Base-by-base conservation (phyloP, 2,888 invertebrate species). In the Pharmacophagus antenor region DNA sequence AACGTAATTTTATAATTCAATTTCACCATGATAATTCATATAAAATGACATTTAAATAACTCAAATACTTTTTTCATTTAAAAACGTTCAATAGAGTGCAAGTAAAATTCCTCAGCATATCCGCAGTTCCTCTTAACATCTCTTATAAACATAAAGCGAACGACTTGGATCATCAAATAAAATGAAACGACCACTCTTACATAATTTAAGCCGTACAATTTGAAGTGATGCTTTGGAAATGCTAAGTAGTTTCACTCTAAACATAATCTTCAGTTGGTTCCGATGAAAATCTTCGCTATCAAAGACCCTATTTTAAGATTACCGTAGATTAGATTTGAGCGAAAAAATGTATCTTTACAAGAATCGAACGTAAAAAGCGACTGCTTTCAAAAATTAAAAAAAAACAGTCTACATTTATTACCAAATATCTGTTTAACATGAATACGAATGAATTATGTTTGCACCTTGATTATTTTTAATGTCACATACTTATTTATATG, bases 151-250 rank as follows among this genome's bases (percentile, higher is more conserved):
- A 47, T 22, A 48, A 48, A 49, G 8, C 22, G 37, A 47, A 31
- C 10, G 7, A 20, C 18, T 41, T 18, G 22, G 51, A 23, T 15
- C 49, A 42, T 54, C 17, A 54, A 54, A 54, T 54, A 31, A 59
- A 54, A 49, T 54, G 25, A 8, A 54, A 54, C 59, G 49, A 22
- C 51, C 31, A 46, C 31, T 37, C 46, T 23, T 58, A 47, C 54
- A 42, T 42, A 49, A 51, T 51, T 54, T 21, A 27, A 44, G 49
- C 18, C 44, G 49, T 54, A 44, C 42, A 59, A 59, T 59, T 54
- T 59, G 44, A 54, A 59, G 54, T 59, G 44, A 59, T 59, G 49
- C 48, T 10, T 42, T 21, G n/a, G 31, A 59, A 59, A 50, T 59
- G 54, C 49, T 49, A 54, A 59, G 27, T 41, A 41, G 54, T 20